Evolutionary conservation across 2,888 invertebrate species (phyloP), one percentile per base, ranked within the genome.

Genomic region (Lacanobia oleracea): DNA sequence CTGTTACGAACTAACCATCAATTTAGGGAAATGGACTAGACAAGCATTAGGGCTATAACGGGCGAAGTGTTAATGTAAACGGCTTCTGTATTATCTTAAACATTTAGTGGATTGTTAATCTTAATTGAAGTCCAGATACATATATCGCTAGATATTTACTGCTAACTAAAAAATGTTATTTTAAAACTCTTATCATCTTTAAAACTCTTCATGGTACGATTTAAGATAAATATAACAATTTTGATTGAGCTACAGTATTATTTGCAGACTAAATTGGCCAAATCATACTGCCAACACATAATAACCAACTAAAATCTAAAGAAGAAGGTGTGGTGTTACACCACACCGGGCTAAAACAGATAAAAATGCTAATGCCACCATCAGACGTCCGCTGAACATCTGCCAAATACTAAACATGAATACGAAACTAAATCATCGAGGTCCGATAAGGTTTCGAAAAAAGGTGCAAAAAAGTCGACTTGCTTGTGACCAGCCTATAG

Each of bases 351-450:
- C 81, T 53, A 71, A 70, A 72, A 69, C 67, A 59, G 53, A 84
- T 76, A 79, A 67, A 75, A 82, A 85, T 84, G 82, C 84, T 78
- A 85, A 85, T 81, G 61, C 60, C 54, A 59, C 69, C 27, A 71
- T 78, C 77, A 75, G 84, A 81, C 74, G 79, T 75, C 69, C 71
- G 67, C 71, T 71, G 75, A 86, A 85, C 87, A 89, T 89, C 88
- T 89, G 88, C 88, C 85, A 76, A 87, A 86, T 77, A 81, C 84
- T 57, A 72, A 87, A 86, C 71, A 61, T 77, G 75, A 73, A 86
- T 82, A 86, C 82, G 82, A 75, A 83, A 71, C 74, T 81, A 81
- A 89, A 86, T 79, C 79, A 82, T 78, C 74, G 70, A 77, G 69
- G 68, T 65, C 83, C 60, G 85, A 83, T 82, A 85, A 67, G 57